A percentile compares a stretch with the other conserved stretches of the same genome.
Evolutionary conservation across 2,113 vertebrate genomes (phyloP).

Genomic region (Ranitomeya variabilis): DNA sequence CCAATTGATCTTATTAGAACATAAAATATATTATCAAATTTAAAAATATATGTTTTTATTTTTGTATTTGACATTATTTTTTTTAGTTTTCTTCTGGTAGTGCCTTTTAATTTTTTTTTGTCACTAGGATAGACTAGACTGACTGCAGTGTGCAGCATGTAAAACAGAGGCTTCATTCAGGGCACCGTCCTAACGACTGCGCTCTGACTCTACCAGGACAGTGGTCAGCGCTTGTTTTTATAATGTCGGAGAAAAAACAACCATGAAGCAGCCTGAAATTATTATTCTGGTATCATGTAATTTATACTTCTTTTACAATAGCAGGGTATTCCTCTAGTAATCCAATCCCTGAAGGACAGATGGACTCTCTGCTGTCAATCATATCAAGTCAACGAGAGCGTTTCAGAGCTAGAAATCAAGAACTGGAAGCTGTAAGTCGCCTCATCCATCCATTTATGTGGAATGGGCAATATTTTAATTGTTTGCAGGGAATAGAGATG

Average conservation of each 20-base stretch:
- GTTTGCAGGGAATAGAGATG: background rate
- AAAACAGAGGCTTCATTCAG: too few species aligned
- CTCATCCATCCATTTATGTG: background rate
- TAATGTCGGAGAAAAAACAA: background rate
- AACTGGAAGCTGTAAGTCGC: slow-evolving; percentile 86
- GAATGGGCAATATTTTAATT: background rate
- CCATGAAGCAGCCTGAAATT: background rate
- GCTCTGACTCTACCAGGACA: background rate
- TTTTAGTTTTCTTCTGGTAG: too few species aligned
- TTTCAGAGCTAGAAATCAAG: slow-evolving; percentile 91
- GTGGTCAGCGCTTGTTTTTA: background rate
- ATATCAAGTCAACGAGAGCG: slow-evolving; percentile 97
- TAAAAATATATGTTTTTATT: too few species aligned
- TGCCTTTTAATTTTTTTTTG: too few species aligned
- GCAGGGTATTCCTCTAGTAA: slow-evolving; percentile 65
- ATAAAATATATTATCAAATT: too few species aligned
- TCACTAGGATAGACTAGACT: too few species aligned
- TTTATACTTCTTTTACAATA: background rate
- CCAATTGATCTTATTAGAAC: too few species aligned
- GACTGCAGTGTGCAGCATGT: too few species aligned
- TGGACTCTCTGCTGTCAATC: slow-evolving; percentile 95
- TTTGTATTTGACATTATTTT: too few species aligned
- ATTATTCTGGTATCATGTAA: background rate
- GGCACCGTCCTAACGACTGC: background rate
- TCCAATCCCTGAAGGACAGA: slow-evolving; percentile 83